Conservation (phyloP, 2,888 invertebrate species). For the Mactromeris polynyma region DNA sequence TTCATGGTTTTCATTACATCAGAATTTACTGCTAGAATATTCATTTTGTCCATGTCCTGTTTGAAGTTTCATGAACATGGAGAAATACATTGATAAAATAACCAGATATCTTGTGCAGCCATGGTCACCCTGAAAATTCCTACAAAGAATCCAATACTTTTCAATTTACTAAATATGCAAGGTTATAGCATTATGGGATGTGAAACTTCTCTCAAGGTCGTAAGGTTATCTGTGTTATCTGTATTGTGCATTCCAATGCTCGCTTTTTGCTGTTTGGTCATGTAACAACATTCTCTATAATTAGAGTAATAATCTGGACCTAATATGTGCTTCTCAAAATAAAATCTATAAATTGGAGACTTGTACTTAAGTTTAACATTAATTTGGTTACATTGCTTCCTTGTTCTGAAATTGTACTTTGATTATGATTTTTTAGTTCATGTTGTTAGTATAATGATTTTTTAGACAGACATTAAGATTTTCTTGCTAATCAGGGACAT, state of each 20-base stretch:
- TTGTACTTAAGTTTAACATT: too few species aligned
- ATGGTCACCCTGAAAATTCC: constrained; percentile 12
- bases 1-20: background rate
- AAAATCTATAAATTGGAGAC: background rate
- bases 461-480: too few species aligned
- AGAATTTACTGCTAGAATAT: background rate
- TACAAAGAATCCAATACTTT: constrained; percentile 10
- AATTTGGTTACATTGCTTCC: too few species aligned
- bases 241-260: background rate
- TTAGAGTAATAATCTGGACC: constrained; percentile 7
- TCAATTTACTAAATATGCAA: constrained; percentile 11
- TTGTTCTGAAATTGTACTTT: too few species aligned
- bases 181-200: background rate
- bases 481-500: too few species aligned
- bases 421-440: too few species aligned
- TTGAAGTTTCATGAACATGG: background rate
- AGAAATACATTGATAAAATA: background rate
- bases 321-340: background rate
- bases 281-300: background rate
- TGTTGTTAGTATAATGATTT: too few species aligned
- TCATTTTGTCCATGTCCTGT: background rate
- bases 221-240: background rate
- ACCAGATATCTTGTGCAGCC: background rate
- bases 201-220: background rate
- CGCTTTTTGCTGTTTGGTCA: background rate